A percentile compares a stretch with the other conserved stretches of the same genome.
Conservation (phyloP, 2,888 invertebrate genomes). For the Isoperla grammatica region DNA sequence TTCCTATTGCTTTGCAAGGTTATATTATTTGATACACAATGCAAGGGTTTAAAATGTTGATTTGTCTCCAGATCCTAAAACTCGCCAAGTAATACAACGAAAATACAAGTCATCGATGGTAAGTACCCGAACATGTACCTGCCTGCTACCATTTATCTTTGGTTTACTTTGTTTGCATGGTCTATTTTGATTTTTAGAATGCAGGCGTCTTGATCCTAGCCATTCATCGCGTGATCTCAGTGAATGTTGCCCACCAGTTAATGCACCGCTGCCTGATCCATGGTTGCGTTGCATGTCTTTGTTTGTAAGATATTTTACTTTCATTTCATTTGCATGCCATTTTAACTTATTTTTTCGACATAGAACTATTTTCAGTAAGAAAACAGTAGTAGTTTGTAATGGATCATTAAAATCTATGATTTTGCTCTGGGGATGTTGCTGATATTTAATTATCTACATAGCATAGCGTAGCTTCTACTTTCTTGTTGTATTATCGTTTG, state of each 20-base stretch:
- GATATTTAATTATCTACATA: too few species aligned
- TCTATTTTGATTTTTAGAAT: conserved; percentile 16
- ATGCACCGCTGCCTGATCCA: conserved; percentile 36
- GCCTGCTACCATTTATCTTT: conserved; percentile 24
- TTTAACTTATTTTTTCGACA: too few species aligned
- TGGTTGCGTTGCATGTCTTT: conserved; percentile 36
- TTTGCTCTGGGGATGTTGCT: too few species aligned
- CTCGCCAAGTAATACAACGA: conserved; percentile 90
- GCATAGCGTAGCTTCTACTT: too few species aligned
- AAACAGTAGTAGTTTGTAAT: too few species aligned
- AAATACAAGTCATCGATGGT: conserved; percentile 98
- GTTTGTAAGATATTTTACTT: conserved; percentile 34
- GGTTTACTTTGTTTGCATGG: conserved; percentile 19
- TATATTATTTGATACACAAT: neutral
- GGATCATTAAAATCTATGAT: too few species aligned
- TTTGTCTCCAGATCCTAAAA: conserved; percentile 87
- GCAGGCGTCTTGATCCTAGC: conserved; percentile 68
- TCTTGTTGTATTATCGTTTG: too few species aligned
- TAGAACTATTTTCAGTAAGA: too few species aligned
- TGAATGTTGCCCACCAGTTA: conserved; percentile 54
- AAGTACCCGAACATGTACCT: conserved; percentile 46
- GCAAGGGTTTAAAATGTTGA: neutral
- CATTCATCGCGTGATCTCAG: conserved; percentile 73
- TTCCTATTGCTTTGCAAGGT: conserved; percentile 10
- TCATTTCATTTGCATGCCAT: conserved; percentile 31